Conservation (phyloP, 92 coral and sea anemone genomes). For the Diadumene lineata region DNA sequence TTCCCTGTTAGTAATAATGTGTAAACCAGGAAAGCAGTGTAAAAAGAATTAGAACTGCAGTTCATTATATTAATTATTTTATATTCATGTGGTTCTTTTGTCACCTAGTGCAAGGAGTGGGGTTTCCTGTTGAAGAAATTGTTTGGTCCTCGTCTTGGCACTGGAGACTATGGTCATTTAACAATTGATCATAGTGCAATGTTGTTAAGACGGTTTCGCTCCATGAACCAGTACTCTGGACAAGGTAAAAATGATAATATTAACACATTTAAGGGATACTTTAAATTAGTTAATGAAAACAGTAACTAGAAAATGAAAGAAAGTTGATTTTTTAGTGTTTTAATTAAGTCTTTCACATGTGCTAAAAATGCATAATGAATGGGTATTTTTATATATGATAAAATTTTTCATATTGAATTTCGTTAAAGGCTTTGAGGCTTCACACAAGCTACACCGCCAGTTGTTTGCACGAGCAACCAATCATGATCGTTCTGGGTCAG, state of each 20-base stretch:
- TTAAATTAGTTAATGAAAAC: too few relatives aligned
- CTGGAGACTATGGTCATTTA: constrained; percentile 18
- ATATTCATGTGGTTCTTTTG: too few relatives aligned
- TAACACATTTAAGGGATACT: too few relatives aligned
- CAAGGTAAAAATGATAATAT: constrained; percentile 3
- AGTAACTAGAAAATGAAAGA: too few relatives aligned
- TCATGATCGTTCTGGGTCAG: constrained; percentile 49
- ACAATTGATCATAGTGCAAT: constrained; percentile 26
- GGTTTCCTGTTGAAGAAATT: constrained; percentile 9
- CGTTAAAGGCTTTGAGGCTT: constrained; percentile 59
- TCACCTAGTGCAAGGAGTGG: constrained; percentile 15
- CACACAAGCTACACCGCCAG: constrained; percentile 56
- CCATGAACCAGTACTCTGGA: constrained; percentile 13
- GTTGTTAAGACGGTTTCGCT: constrained; percentile 10
- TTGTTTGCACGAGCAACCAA: constrained; percentile 52
- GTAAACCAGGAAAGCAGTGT: too few relatives aligned
- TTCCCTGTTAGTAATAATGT: too few relatives aligned
- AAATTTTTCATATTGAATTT: constrained; percentile 27
- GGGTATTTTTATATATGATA: too few relatives aligned
- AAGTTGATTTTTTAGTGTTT: too few relatives aligned
- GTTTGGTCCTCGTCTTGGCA: constrained; percentile 10
- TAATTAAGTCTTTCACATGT: too few relatives aligned
- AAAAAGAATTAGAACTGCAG: too few relatives aligned
- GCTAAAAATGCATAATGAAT: too few relatives aligned
- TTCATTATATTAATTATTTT: too few relatives aligned